phyloP scores from a whole-genome alignment of 2,797 vertebrate species.

The Schizothorax lantsangensis region DNA sequence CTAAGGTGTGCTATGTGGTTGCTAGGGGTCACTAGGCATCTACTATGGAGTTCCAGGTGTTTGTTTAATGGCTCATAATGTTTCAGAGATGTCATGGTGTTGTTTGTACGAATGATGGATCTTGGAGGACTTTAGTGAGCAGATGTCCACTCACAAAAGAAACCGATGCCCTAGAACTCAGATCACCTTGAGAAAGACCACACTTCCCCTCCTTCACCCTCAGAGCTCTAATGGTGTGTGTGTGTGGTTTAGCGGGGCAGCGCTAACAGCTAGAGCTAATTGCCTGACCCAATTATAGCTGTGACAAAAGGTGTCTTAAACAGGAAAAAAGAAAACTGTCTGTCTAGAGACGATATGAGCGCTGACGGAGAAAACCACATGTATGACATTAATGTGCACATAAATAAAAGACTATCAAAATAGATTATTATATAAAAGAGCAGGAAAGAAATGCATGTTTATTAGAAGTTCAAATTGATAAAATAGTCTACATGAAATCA shows the following conservation, averaged over 20 bases:
- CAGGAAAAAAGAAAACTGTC: slow-evolving; percentile 1
- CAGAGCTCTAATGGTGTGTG: neutral
- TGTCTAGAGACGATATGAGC: neutral
- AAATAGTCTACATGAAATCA: neutral
- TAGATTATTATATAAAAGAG: too few species aligned
- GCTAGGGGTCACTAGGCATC: neutral
- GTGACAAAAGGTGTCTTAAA: slow-evolving; percentile 56
- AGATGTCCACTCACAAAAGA: slow-evolving; percentile 65
- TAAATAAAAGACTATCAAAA: neutral
- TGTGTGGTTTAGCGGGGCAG: slow-evolving; percentile 50
- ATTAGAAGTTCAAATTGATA: neutral
- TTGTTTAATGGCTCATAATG: neutral
- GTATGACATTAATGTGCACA: neutral
- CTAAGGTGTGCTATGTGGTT: neutral
- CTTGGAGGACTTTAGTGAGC: slow-evolving; percentile 61
- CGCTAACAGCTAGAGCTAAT: slow-evolving; percentile 60
- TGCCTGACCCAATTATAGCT: slow-evolving; percentile 61
- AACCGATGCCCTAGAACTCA: slow-evolving; percentile 66
- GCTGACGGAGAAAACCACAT: neutral
- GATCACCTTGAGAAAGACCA: slow-evolving; percentile 64
- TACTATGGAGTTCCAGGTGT: neutral
- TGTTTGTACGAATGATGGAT: slow-evolving; percentile 27
- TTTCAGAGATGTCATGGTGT: neutral
- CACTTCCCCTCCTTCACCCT: slow-evolving; percentile 50
- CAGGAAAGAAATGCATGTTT: neutral